phyloP scores from a whole-genome alignment of 1,140 invertebrate species.

The Eulimnadia texana region DNA sequence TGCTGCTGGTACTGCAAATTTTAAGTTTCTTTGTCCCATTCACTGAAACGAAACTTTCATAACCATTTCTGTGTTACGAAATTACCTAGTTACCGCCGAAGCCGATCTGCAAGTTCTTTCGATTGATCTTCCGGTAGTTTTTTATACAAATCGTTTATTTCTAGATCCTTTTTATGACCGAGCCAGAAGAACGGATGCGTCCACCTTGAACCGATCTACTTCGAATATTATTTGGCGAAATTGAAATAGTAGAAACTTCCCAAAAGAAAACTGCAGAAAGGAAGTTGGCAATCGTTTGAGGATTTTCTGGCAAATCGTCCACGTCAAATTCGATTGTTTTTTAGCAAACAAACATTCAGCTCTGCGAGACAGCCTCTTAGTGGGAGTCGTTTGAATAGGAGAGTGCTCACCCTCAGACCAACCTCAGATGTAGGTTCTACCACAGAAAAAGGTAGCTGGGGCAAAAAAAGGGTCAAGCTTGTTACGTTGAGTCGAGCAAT shows the following conservation, averaged over 20 bases:
- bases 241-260: conserved; percentile 29
- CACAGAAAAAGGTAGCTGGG: too few relatives aligned
- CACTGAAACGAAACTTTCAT: conserved; percentile 18
- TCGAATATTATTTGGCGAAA: conserved; percentile 1
- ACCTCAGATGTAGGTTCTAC: too few relatives aligned
- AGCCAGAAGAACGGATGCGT: conserved; percentile 25
- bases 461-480: too few relatives aligned
- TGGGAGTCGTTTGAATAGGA: too few relatives aligned
- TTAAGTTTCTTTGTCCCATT: conserved; percentile 30
- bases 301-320: conserved; percentile 23
- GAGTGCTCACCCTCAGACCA: too few relatives aligned
- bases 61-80: neutral
- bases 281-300: conserved; percentile 36
- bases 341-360: too few relatives aligned
- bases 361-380: too few relatives aligned
- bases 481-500: too few relatives aligned
- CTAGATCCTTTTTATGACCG: conserved; percentile 25
- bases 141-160: conserved; percentile 26
- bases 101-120: conserved; percentile 39
- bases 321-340: neutral
- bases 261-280: conserved; percentile 37
- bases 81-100: conserved; percentile 38
- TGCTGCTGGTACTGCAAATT: conserved; percentile 18
- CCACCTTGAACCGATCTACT: conserved; percentile 30
- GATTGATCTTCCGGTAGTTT: conserved; percentile 32